Base-by-base conservation (phyloP, 2,888 invertebrate species). In the Drosophila prostipennis region DNA sequence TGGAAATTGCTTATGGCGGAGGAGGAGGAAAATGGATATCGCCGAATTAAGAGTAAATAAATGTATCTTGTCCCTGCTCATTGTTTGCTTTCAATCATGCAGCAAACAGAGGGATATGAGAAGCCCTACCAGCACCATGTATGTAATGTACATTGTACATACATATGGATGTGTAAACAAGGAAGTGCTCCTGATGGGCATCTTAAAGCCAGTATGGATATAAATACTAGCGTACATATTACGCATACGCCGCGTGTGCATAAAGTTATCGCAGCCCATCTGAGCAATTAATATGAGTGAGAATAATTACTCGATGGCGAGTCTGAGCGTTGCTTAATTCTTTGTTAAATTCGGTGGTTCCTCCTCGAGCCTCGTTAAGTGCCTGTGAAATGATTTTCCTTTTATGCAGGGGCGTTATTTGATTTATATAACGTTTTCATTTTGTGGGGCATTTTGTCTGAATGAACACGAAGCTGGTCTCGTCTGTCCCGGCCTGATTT, bases 51-150 rank as follows among this genome's bases (percentile, higher is more conserved):
- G 64, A 65, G 64, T 65, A 65, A 65, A 65, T 65, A 65, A 65
- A 65, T 54, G 42, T 56, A 6, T 37, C 51, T 63, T 74, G 53
- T 59, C 40, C 42, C 42, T 57, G 57, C 54, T 56, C 57, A 61
- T 70, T 80, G 80, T 74, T 80, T 71, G 56, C 70, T 71, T 81
- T 82, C 65, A 82, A 78, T 78, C 80, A 79, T 52, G 67, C 49
- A 52, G 57, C 32, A 68, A 56, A 69, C 69, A 57, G 48, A 48
- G 63, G 51, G 55, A 55, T 67, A 55, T 42, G 48, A n/a, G 51
- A 36, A 39, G 23, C 34, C 69, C 58, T 58, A 23, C 48, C 16
- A 11, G 6, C 3, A 16, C 6, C 16, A 29, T 48, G 23, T 19
- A 19, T 19, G 19, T 19, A 19, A 19, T 19, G 19, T 13, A 23